Base-by-base conservation (phyloP, 2,888 invertebrate species). In the Oithona nana region DNA sequence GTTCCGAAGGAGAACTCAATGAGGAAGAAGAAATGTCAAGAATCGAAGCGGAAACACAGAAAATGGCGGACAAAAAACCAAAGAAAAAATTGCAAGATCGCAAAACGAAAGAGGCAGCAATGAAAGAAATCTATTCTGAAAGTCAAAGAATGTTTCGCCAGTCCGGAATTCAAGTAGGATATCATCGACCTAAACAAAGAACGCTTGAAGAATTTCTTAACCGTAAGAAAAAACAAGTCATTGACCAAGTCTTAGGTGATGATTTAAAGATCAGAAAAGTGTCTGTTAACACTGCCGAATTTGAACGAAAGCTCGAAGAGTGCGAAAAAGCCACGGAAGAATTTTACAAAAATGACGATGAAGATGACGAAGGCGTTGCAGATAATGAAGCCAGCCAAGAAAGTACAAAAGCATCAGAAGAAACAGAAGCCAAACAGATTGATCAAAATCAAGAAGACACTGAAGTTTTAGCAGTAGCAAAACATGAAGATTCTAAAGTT, bases 121-220 rank as follows among this genome's bases (percentile, higher is more conserved):
- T 54, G 54, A 20, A 24, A 26, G 80, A 83, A 68, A 85, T 90
- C 65, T 82, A 83, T 69, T 86, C 88, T 71, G 88, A 88, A 73
- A 84, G 85, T 0, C 88, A 90, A 72, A 77, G 88, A 63, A 78
- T 87, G 75, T 71, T 86, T 11, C 77, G 92, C 67, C 86, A 89
- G 71, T 81, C 81, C 22, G 75, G 80, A 64, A 77, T 89, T 11
- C 81, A 81, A 50, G 74, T 93, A 48, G 92, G 92, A 0, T 92
- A 92, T 71, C 90, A 92, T 71, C 80, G 81, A 69, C 88, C 92
- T 1, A 86, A 84, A 69, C 82, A 84, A 49, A 77, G 83, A 62
- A 81, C 83, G 0, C 74, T 92, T 0, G 80, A 84, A 70, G 90
- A 89, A 69, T 89, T 92, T 68, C 77, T 75, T 55, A 70, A 70